These are phyloP conservation scores for Catharus ustulatus DNA, from an alignment of 2,797 vertebrate species.

Conservation along the genomic window DNA sequence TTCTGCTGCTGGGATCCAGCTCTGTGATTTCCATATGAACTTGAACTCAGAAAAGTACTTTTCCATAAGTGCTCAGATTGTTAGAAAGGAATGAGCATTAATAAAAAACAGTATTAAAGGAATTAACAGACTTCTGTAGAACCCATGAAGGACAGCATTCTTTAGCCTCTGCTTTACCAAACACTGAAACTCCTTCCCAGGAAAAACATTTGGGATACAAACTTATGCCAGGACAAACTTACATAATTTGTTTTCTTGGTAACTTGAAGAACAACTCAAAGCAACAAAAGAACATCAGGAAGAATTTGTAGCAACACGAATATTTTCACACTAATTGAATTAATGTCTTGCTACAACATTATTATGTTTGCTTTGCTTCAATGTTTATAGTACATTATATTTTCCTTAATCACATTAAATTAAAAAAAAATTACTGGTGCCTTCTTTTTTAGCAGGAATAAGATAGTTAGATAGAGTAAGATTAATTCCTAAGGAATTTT, in stretches of 20 bases:
- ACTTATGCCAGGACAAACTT: neutral
- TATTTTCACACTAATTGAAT: neutral
- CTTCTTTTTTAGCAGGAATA: neutral
- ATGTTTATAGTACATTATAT: neutral
- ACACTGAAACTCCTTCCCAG: neutral
- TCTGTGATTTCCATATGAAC: constrained; percentile 30
- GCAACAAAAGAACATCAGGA: neutral
- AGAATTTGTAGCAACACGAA: neutral
- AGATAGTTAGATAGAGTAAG: neutral
- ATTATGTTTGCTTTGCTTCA: neutral
- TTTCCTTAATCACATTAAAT: neutral
- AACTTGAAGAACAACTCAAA: neutral
- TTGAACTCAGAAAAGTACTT: neutral
- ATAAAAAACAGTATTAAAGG: neutral
- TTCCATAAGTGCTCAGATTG: neutral
- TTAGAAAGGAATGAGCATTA: neutral
- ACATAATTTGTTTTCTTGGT: neutral
- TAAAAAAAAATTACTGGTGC: neutral
- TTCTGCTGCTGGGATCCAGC: neutral
- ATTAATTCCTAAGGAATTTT: neutral
- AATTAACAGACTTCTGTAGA: neutral
- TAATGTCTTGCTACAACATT: neutral
- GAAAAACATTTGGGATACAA: neutral
- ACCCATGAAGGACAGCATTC: neutral
- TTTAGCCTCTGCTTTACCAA: neutral